These are phyloP conservation scores for Synodontis membranacea DNA, from an alignment of 2,113 vertebrate genomes.

Conservation along the genomic window DNA sequence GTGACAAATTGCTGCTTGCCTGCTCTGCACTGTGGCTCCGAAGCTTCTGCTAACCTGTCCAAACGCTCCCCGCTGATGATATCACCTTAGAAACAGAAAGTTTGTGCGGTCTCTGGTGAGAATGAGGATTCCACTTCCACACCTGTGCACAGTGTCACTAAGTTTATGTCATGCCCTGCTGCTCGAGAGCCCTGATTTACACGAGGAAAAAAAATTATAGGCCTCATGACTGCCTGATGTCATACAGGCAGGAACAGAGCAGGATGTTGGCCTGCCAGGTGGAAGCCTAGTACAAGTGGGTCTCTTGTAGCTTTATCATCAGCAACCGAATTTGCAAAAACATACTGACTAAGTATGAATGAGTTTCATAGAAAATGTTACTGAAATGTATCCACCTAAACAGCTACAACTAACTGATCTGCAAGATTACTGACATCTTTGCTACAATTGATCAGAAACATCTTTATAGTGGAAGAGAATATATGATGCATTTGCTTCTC, in stretches of 20 bases:
- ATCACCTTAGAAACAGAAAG: constrained; percentile 44
- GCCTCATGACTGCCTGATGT: constrained; percentile 42
- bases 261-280: constrained; percentile 33
- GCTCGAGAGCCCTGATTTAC: constrained; percentile 29
- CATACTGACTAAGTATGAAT: too few relatives aligned
- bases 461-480: constrained; percentile 12
- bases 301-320: constrained; percentile 25
- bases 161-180: constrained; percentile 24
- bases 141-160: constrained; percentile 43
- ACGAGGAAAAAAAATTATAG: constrained; percentile 30
- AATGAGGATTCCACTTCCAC: constrained; percentile 38
- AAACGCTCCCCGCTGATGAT: constrained; percentile 32
- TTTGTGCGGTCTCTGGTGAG: constrained; percentile 21
- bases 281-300: constrained; percentile 32
- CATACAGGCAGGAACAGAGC: constrained; percentile 25
- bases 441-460: constrained; percentile 20
- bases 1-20: constrained; percentile 36
- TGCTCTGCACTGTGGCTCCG: constrained; percentile 13
- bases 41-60: constrained; percentile 14
- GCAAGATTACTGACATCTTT: not conserved
- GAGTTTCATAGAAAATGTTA: too few relatives aligned
- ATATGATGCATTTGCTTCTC: constrained; percentile 26
- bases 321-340: constrained; percentile 32
- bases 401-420: too few relatives aligned
- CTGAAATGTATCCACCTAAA: too few relatives aligned